Evolutionary conservation across 2,113 vertebrate species (phyloP).

Genomic region (Nycticryphes semicollaris): DNA sequence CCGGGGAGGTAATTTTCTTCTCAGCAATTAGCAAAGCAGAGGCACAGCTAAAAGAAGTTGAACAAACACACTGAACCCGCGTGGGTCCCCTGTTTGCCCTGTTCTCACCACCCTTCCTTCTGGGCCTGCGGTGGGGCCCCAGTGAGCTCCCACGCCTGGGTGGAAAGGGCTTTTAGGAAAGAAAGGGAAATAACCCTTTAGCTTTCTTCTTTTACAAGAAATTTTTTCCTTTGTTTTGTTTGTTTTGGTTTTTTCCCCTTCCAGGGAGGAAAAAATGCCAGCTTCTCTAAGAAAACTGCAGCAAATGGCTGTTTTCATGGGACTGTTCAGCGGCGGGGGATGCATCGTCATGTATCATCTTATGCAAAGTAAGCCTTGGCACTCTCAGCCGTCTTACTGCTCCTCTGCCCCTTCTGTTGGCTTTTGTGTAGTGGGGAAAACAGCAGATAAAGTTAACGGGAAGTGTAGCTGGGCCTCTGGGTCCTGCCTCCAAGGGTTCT

Average conservation of each 20-base stretch:
- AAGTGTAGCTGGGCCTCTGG: not conserved
- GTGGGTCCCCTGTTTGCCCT: not conserved
- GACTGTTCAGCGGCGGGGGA: slow-evolving; percentile 73
- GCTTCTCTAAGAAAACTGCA: slow-evolving; percentile 74
- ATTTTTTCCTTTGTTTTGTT: slow-evolving; percentile 3
- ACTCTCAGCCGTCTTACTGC: slow-evolving; percentile 12
- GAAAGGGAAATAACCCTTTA: not conserved
- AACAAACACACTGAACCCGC: slow-evolving; percentile 17
- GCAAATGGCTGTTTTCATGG: slow-evolving; percentile 83
- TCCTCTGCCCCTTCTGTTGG: not conserved
- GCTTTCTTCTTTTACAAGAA: slow-evolving; percentile 35
- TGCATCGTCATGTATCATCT: slow-evolving; percentile 82
- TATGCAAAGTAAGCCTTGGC: slow-evolving; percentile 78
- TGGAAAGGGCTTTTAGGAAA: slow-evolving; percentile 2
- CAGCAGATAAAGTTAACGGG: not conserved
- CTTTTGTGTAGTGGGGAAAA: not conserved
- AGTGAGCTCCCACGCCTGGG: not conserved
- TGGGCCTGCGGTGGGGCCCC: not conserved
- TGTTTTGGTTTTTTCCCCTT: not conserved
- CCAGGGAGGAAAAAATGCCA: slow-evolving; percentile 74
- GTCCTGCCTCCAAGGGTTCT: not conserved
- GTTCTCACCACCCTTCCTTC: slow-evolving; percentile 33
- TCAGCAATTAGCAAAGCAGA: slow-evolving; percentile 27
- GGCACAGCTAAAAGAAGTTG: slow-evolving; percentile 18
- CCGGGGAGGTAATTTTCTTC: slow-evolving; percentile 13